Base-by-base conservation (phyloP, 2,113 vertebrate genomes). In the Pachycephala philippinensis region DNA sequence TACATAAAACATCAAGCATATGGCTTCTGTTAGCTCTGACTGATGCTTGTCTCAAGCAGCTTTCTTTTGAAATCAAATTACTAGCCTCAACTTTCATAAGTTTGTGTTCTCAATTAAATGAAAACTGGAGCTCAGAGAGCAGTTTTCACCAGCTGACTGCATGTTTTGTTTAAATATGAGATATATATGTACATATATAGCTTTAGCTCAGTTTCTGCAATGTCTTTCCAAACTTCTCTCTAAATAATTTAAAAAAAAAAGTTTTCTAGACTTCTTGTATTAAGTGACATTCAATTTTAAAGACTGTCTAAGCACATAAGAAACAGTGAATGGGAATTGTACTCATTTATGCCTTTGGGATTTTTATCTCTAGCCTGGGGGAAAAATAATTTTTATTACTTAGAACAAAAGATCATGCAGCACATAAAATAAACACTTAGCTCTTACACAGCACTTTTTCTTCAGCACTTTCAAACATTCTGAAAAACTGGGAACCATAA, bases 31-130 rank as follows among this genome's bases (percentile, higher is more conserved):
- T 94, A 97, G 59, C 71, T 90, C 92, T 70, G 60, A 76, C 15
- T 82, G 89, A 82, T 88, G 88, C 59, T 57, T n/a, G 61, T 93
- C 92, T 92, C 74, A 86, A 88, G 79, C 76, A 93, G 85, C 76
- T 95, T 93, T 95, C 95, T 85, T 96, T 69, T 81, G 87, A 97
- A 97, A 97, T 88, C 80, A 96, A 95, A 96, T 93, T 90, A 93
- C 77, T 64, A 68, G 71, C 80, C 90, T 95, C 87, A 88, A 96
- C 91, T 97, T 97, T 95, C 96, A 82, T 84, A 96, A 89, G 87
- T 95, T 97, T 96, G 86, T 91, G 68, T 89, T 89, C 69, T 65
- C 84, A 97, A 97, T 96, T 94, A 97, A 96, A 96, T 78, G 90
- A 93, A 94, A 97, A 93, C 87, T 52, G 37, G 74, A 81, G 68